Conservation (phyloP, 64 coral and sea anemone species). For the Stichodactyla helianthus region DNA sequence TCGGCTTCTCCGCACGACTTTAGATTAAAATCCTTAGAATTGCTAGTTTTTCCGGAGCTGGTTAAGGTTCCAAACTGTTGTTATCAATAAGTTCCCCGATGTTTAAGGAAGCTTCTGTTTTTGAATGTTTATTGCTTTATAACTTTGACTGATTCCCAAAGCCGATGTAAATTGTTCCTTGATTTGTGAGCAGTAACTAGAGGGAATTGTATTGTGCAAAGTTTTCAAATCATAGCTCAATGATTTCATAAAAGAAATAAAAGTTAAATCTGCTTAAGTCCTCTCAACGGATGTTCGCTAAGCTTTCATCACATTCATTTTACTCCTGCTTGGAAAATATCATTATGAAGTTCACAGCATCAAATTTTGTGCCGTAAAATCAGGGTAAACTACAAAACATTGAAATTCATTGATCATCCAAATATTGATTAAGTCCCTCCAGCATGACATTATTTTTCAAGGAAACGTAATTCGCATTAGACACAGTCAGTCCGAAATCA, state of each 20-base stretch:
- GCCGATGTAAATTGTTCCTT: constrained; percentile 39
- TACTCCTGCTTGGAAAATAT: constrained; percentile 1
- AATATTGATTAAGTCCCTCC: not conserved
- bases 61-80: constrained; percentile 30
- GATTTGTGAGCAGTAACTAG: not conserved
- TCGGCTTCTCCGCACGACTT: constrained; percentile 3
- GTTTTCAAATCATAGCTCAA: constrained; percentile 9
- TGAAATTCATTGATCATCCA: not conserved
- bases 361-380: constrained; percentile 7
- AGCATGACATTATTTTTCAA: not conserved
- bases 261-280: constrained; percentile 15
- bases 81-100: constrained; percentile 71
- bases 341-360: constrained; percentile 1
- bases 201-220: not conserved
- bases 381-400: not conserved
- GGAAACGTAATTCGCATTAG: not conserved
- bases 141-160: constrained; percentile 43
- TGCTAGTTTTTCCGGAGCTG: constrained; percentile 45
- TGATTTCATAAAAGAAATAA: constrained; percentile 19
- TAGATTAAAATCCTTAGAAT: constrained; percentile 8
- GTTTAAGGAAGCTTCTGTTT: constrained; percentile 55
- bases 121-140: constrained; percentile 65
- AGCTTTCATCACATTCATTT: constrained; percentile 2
- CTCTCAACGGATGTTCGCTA: constrained; percentile 14
- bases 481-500: not conserved